These are phyloP conservation scores for Taxidea taxus DNA, from an alignment of 2,113 vertebrate species.

Conservation along the genomic window DNA sequence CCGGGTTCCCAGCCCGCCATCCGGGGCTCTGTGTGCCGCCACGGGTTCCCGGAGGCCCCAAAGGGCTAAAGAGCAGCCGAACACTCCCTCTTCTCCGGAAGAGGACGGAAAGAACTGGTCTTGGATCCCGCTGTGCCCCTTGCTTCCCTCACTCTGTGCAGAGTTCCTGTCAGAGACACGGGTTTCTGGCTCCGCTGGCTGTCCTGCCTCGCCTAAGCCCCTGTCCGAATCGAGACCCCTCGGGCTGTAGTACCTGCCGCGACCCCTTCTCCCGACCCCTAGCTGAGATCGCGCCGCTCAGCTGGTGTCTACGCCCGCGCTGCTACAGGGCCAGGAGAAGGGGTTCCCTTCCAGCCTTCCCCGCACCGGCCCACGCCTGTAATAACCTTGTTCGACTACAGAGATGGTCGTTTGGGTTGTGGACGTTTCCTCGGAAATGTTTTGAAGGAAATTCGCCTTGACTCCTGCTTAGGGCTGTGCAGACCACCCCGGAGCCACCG, in stretches of 20 bases:
- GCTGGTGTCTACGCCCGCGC: background rate
- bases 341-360: background rate
- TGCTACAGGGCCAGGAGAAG: background rate
- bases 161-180: background rate
- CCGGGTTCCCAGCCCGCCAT: background rate
- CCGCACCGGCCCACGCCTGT: background rate
- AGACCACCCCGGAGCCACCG: background rate
- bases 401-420: background rate
- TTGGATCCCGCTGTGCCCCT: background rate
- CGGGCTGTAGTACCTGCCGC: background rate
- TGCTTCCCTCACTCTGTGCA: background rate
- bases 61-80: background rate
- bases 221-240: background rate
- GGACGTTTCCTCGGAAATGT: background rate
- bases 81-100: background rate
- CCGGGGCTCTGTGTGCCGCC: conserved; percentile 27
- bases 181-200: background rate
- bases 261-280: background rate
- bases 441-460: background rate
- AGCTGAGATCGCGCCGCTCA: background rate
- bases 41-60: conserved; percentile 25
- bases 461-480: background rate
- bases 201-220: background rate
- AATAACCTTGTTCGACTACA: background rate
- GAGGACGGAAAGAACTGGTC: background rate